Evolutionary conservation across 2,113 vertebrate species (phyloP).

Genomic region (Centropus unirufus): DNA sequence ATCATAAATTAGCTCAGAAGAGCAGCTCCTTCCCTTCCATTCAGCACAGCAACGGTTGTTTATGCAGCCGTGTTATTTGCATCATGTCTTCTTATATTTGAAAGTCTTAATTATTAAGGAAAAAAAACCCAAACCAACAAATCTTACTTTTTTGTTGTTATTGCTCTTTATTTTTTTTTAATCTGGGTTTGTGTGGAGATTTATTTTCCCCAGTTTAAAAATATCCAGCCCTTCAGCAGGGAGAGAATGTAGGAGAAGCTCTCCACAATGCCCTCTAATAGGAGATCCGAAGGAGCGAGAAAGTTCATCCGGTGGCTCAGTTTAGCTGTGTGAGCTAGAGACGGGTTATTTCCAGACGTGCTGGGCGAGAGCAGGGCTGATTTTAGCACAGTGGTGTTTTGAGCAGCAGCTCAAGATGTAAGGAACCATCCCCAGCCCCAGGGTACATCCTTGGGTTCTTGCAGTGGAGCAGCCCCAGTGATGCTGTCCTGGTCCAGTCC

Average conservation of each 20-base stretch:
- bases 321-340: background rate
- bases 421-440: rapidly evolving
- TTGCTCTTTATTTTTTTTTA: background rate
- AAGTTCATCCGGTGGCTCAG: background rate
- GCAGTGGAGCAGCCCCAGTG: rapidly evolving
- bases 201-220: conserved; percentile 50
- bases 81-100: conserved; percentile 30
- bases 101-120: conserved; percentile 56
- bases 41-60: background rate
- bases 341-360: background rate
- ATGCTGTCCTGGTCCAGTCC: background rate
- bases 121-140: background rate
- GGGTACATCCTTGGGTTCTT: background rate
- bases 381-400: background rate
- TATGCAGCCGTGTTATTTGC: conserved; percentile 7
- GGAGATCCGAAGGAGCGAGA: background rate
- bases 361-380: rapidly evolving
- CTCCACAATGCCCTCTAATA: conserved; percentile 4
- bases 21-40: conserved; percentile 4
- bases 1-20: background rate
- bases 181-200: background rate
- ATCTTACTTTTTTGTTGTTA: conserved; percentile 2
- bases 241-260: conserved; percentile 12
- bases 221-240: conserved; percentile 2
- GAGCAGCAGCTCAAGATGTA: rapidly evolving